These are phyloP conservation scores for Koerneria pararmatus DNA, from an alignment of 2,888 invertebrate genomes.

Conservation along the genomic window DNA sequence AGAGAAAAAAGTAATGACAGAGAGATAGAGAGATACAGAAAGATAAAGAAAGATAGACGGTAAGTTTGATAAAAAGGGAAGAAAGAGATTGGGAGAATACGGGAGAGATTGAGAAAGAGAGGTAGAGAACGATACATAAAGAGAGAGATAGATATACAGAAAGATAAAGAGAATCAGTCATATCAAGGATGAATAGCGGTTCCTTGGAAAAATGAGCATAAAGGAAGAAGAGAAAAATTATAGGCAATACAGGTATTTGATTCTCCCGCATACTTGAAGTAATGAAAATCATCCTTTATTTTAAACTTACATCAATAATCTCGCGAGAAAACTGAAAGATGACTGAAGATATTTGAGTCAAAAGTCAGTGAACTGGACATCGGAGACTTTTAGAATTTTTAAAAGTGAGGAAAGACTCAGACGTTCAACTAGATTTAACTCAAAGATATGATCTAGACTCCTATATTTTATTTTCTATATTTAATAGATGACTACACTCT, in stretches of 20 bases:
- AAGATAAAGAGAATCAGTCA: background rate
- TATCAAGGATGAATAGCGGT: background rate
- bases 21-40: conserved; percentile 15
- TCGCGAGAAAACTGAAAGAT: no score
- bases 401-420: no score
- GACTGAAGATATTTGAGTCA: no score
- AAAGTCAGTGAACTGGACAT: no score
- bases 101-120: conserved; percentile 1
- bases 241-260: background rate
- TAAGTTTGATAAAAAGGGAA: background rate
- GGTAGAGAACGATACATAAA: conserved; percentile 17
- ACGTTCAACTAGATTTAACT: no score
- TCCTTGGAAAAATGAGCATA: conserved; percentile 17
- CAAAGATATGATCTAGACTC: no score
- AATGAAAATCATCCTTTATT: background rate
- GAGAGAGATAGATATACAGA: conserved; percentile 6
- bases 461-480: no score
- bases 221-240: conserved; percentile 6
- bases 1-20: conserved; percentile 16
- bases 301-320: conserved; percentile 8
- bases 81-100: background rate
- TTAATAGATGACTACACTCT: no score
- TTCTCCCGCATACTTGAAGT: background rate
- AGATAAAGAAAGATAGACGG: conserved; percentile 24
- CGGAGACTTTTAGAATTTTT: no score